Percentiles rank a stretch among this genome's conserved stretches.
These are phyloP conservation scores for Cotesia vestalis DNA, from an alignment of 1,140 invertebrate genomes.

Conservation along the genomic window DNA sequence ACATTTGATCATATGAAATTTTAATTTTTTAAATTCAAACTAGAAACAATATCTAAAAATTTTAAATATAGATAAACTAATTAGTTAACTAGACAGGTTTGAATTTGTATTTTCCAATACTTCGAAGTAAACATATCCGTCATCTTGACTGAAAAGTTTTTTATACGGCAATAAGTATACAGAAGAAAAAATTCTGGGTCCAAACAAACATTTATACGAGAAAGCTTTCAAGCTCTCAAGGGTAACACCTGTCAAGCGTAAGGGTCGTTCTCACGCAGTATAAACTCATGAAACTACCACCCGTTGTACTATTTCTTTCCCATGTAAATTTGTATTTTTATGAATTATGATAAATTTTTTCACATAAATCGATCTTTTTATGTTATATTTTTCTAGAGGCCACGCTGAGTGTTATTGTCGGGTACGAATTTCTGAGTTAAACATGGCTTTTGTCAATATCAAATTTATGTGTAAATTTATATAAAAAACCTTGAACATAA, in stretches of 20 bases:
- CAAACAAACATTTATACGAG: slow-evolving; percentile 15
- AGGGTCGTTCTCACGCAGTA: slow-evolving; percentile 5
- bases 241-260: slow-evolving; percentile 23
- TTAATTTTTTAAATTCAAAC: no score
- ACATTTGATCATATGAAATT: no score
- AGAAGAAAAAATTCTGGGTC: neutral
- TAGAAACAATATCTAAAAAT: no score
- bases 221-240: slow-evolving; percentile 13
- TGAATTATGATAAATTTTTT: slow-evolving; percentile 28
- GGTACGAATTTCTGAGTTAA: no score
- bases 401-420: neutral
- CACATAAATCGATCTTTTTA: neutral
- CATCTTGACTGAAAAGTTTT: neutral
- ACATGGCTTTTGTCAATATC: no score
- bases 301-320: slow-evolving; percentile 22
- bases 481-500: no score
- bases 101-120: neutral
- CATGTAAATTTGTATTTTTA: slow-evolving; percentile 24
- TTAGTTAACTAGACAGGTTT: no score
- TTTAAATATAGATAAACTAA: no score
- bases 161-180: no score
- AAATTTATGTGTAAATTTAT: no score
- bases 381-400: no score
- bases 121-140: slow-evolving; percentile 6
- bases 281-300: neutral